Evolutionary conservation across 1,140 invertebrate genomes (phyloP).

Genomic region (Drosophila simulans): DNA sequence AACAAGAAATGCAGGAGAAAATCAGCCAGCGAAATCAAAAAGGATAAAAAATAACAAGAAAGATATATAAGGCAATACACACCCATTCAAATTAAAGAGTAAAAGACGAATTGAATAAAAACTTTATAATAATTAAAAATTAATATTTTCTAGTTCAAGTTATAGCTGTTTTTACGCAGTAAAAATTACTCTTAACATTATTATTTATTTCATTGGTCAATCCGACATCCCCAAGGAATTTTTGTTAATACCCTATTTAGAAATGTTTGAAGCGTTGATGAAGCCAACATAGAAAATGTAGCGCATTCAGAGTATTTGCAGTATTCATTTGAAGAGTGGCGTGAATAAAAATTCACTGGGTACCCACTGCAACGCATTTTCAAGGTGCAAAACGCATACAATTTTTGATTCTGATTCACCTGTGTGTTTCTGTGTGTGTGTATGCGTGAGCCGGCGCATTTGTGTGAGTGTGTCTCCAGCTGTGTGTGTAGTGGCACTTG

Average conservation of each 20-base stretch:
- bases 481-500: slow-evolving; percentile 78
- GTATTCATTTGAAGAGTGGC: slow-evolving; percentile 43
- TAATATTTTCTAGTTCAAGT: too few species aligned
- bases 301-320: slow-evolving; percentile 26
- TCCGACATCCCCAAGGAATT: too few species aligned
- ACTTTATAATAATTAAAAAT: neutral
- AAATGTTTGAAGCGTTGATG: neutral
- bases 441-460: neutral
- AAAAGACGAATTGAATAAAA: slow-evolving; percentile 1
- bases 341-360: slow-evolving; percentile 19
- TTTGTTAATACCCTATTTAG: neutral
- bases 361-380: slow-evolving; percentile 30
- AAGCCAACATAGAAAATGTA: neutral
- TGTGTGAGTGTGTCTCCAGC: slow-evolving; percentile 30
- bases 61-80: neutral
- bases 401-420: slow-evolving; percentile 67
- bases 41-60: neutral
- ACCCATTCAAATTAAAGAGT: neutral
- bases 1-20: slow-evolving; percentile 41
- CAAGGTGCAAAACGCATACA: slow-evolving; percentile 52
- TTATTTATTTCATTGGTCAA: too few species aligned
- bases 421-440: slow-evolving; percentile 5
- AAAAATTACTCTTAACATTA: too few species aligned
- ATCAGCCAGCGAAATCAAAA: slow-evolving; percentile 8
- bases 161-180: too few species aligned